Base-by-base conservation (phyloP, 2,888 invertebrate genomes). In the Eristalis intricaria region DNA sequence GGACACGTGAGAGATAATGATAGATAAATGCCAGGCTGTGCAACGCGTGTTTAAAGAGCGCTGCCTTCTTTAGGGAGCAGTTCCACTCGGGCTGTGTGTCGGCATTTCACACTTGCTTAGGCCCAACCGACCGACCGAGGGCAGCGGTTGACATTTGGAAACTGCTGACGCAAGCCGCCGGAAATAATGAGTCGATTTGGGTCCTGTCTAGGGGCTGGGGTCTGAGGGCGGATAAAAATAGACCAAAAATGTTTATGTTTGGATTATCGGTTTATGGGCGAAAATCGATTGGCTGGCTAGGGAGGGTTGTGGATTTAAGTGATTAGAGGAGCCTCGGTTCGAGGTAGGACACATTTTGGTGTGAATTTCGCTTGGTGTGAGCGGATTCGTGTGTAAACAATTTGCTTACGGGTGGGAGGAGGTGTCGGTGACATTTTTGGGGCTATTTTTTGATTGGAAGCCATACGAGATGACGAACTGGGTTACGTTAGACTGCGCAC, bases 11-110 rank as follows among this genome's bases (percentile, higher is more conserved):
- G 43, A 56, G 26, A 50, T 50, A 50, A 50, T 50, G 50, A 50
- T n/a, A 3, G 43, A 40, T 61, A 50, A 38, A 70, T 70, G 73
- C 43, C 63, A 61, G 26, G 22, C 63, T 63, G 26, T 73, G 43
- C 32, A 50, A 50, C 50, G 50, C 50, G 50, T 19, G 50, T 8
- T 50, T 50, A 7, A 50, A 50, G 19, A 7, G 50, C 5, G 50
- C 4, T 8, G 50, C 50, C 19, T 7, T 1, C 19, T 19, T 19
- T 8, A 19, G 50, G 50, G 50, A 7, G 43, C n/a, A 2, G n/a
- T 3, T n/a, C 2, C 15, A n/a, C n/a, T 43, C 43, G 15, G 2
- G 15, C 15, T 43, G n/a, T 19, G 43, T 43, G n/a, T 1, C 2
- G 50, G 50, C 19, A 19, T 50, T 50, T 50, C 50, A 50, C 50